A percentile compares a stretch with the other conserved stretches of the same genome.
Conservation (phyloP, 2,888 invertebrate species). For the Ephialtes manifestator region DNA sequence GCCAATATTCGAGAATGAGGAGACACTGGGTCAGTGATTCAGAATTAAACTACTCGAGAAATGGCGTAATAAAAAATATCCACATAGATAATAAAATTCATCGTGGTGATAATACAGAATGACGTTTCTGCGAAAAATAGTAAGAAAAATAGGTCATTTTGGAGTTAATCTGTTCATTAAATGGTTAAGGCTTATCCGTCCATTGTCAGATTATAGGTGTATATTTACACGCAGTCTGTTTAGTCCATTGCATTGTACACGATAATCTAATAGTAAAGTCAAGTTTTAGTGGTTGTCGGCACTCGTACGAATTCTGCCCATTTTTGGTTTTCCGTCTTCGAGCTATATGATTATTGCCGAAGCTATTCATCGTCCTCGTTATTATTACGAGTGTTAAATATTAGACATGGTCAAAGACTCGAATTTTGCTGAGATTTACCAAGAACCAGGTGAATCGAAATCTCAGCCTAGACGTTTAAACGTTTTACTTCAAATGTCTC, state of each 20-base stretch:
- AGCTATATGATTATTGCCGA: background rate
- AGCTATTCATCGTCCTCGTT: background rate
- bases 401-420: background rate
- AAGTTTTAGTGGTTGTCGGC: background rate
- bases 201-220: background rate
- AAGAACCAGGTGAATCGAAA: slow-evolving; percentile 23
- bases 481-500: background rate
- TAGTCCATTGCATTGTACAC: background rate
- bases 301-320: too few species aligned
- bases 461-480: background rate
- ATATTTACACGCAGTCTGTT: background rate
- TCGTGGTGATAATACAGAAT: too few species aligned
- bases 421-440: slow-evolving; percentile 4
- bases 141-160: too few species aligned
- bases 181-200: background rate
- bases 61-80: too few species aligned
- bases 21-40: too few species aligned
- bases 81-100: too few species aligned
- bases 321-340: too few species aligned
- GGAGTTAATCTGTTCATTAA: too few species aligned
- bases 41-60: too few species aligned
- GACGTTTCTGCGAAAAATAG: too few species aligned
- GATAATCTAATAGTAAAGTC: slow-evolving; percentile 29
- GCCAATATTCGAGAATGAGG: too few species aligned
- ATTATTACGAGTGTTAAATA: background rate